Evolutionary conservation across 2,888 invertebrate species (phyloP), one percentile per base, ranked within the genome.

Genomic region (Napeogenes sylphis): DNA sequence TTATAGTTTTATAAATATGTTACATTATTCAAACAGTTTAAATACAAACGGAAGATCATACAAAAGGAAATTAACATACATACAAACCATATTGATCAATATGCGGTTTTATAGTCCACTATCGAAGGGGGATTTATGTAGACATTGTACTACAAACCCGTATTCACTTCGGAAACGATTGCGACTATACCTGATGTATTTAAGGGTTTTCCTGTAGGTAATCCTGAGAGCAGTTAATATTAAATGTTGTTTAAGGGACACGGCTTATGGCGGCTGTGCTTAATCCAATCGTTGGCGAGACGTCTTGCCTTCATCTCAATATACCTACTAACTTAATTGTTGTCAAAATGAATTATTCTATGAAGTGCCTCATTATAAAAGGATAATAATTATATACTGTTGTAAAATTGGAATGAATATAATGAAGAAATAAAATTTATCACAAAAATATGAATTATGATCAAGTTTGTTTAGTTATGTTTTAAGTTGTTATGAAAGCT

Each of bases 91-190:
- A 68, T 64, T 65, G 63, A 56, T 61, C 61, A 63, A 62, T 65
- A 64, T 65, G 73, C 63, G 72, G 63, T 58, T 66, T 61, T 65
- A 61, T 60, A 68, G 62, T 58, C 63, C 66, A 68, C 58, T 69
- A 70, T 69, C 61, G 62, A 64, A 65, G 62, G 64, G 61, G 67
- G 60, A 63, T 63, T 64, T 47, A 65, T 57, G 65, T 55, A 58
- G 57, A 59, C 64, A 61, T 59, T 66, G 59, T 66, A 67, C 68
- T 30, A 51, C 51, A 51, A 30, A 51, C 51, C 30, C 14, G 47
- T 47, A 6, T 46, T 35, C 35, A 21, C 35, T 46, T 47, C 21
- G 38, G 12, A 35, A 54, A 45, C 10, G 56, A 56, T 57, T 58
- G 56, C 60, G 57, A 63, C 62, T 58, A 59, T 51, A 14, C 12